Evolutionary conservation across 2,888 invertebrate species (phyloP), one percentile per base, ranked within the genome.

Genomic region (Melieria omissa): DNA sequence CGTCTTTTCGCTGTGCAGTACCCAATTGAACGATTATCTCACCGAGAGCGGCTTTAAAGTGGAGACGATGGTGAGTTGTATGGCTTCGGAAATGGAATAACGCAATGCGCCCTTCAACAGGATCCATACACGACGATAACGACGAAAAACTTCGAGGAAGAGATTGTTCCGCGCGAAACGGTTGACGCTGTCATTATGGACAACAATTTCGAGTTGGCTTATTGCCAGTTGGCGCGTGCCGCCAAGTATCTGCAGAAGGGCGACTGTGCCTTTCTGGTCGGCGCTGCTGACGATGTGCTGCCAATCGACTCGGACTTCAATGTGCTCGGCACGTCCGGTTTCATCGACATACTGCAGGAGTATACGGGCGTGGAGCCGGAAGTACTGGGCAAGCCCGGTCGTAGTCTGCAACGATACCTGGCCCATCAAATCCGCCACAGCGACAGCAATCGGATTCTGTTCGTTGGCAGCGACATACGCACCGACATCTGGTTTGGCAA

Each of bases 381-480:
- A 10, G 45, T 78, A 7, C 83, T 87, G 72, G 87, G 86, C 0
- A 89, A 89, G 79, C 88, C 89, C 0, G 84, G 87, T 41, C 44
- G 77, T 7, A 49, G 77, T 4, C 70, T 88, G 66, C 83, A 79
- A 14, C 74, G 83, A 70, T 83, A 83, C 68, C 69, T 87, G 3
- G 60, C 83, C 0, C 75, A 85, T 6, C 76, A 75, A 55, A 87
- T 79, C 67, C 60, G 81, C 4, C 78, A 94, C 52, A 86, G 84
- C 0, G 89, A 93, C 78, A 90, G 93, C 0, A 88, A 88, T 46
- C 88, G 92, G 76, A 91, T 93, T 0, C 84, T 95, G 12, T 94
- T 95, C 89, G 91, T 95, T 79, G 95, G 95, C 62, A 95, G 95
- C 84, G 91, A 92, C 91, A 89, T 92, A 58, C 90, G 91, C 73